Conservation (phyloP, 2,888 invertebrate species). For the Sisyra terminalis region DNA sequence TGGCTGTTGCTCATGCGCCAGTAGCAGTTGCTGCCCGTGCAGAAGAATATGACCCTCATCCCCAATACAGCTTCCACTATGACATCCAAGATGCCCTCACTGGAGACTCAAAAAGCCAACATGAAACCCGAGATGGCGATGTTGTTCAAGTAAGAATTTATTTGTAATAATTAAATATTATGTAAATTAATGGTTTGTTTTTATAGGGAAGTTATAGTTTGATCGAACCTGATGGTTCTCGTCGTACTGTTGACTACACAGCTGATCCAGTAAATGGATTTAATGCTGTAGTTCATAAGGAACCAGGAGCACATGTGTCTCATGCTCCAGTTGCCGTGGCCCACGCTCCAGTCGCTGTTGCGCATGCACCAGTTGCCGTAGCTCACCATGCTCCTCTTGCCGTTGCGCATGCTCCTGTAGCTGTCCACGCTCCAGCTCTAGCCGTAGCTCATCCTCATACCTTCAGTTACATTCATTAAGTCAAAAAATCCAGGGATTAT, state of each 20-base stretch:
- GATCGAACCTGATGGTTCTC: constrained; percentile 6
- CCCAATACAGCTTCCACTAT: constrained; percentile 19
- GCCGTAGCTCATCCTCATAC: constrained; percentile 9
- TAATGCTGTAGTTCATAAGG: constrained; percentile 6
- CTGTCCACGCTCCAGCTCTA: constrained; percentile 14
- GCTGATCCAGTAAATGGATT: constrained; percentile 8
- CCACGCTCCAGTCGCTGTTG: constrained; percentile 8
- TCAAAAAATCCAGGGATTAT: too few species aligned
- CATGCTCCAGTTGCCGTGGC: constrained; percentile 11
- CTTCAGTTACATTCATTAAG: too few species aligned
- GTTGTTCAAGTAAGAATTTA: constrained; percentile 5
- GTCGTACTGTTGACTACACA: constrained; percentile 6
- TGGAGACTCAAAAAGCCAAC: constrained; percentile 6
- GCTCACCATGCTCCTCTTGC: constrained; percentile 19
- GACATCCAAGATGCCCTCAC: constrained; percentile 14
- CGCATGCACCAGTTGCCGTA: constrained; percentile 12
- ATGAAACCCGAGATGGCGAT: constrained; percentile 7
- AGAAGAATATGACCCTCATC: constrained; percentile 18
- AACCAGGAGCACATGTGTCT: constrained; percentile 4
- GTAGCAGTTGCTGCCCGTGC: constrained; percentile 14
- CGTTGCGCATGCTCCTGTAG: constrained; percentile 24
- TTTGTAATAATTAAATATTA: not conserved
- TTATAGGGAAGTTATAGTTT: constrained; percentile 6
- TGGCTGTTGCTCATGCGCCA: constrained; percentile 11
- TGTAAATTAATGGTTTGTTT: not conserved